Evolutionary conservation across 2,113 vertebrate species (phyloP), one percentile per base, ranked within the genome.

Genomic region (Corythornis vintsioides): DNA sequence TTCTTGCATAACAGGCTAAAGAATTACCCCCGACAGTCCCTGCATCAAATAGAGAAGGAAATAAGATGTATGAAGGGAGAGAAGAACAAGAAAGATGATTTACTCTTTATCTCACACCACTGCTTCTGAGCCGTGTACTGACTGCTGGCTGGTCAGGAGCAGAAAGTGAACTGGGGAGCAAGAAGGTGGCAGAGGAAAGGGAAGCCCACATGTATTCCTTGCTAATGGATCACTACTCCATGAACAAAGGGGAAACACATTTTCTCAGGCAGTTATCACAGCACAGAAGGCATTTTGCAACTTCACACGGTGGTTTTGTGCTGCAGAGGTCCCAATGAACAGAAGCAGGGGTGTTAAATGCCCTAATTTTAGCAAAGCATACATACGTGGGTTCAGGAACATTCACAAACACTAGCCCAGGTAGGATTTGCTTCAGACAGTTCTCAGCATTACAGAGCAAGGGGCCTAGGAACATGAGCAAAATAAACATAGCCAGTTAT

Each of bases 1-100:
- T 80, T n/a, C 78, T 94, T 92, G 95, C 78, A 24, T 91, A 94
- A 94, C 87, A 81, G 56, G 35, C 60, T 70, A 20, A 76, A 74
- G 87, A 85, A 64, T 85, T 69, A 77, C 48, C 84, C 57, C 64
- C 83, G 75, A 56, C 48, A 73, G 40, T 43, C 73, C 21, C 69
- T 78, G 69, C 40, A 50, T 31, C 76, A 71, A 67, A 50, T 0
- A 35, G n/a, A 38, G 56, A 40, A n/a, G 31, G 31, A 83, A 93
- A 74, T 53, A 74, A 55, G 65, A 56, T 70, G 42, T 21, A 25
- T 6, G 9, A 48, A 85, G 77, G 35, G 33, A 69, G 67, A 76
- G 48, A 52, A 60, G 33, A 52, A 24, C 31, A 69, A 64, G 72
- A 65, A 53, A 50, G 35, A 15, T 31, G 0, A 31, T 85, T 89